phyloP scores from a whole-genome alignment of 2,888 invertebrate genomes.

The Tanaodytes sp. region DNA sequence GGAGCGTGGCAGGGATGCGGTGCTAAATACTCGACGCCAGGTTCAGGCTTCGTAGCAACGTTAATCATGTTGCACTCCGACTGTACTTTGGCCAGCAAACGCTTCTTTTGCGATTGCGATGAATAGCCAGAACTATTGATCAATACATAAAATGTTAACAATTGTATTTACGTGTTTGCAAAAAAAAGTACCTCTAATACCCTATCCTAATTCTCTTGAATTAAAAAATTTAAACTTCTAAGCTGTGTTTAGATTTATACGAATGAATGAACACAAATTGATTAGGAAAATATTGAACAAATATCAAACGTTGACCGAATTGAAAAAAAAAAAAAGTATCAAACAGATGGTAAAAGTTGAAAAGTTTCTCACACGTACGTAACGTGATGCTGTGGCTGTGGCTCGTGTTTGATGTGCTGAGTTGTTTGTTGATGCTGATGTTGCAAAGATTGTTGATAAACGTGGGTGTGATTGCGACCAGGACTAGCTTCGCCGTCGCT shows the following conservation, averaged over 20 bases:
- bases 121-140: slow-evolving; percentile 71
- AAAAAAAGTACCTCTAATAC: too few species aligned
- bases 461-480: slow-evolving; percentile 73
- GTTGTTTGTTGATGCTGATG: slow-evolving; percentile 69
- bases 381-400: slow-evolving; percentile 73
- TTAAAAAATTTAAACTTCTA: too few species aligned
- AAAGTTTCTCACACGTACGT: too few species aligned
- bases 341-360: too few species aligned
- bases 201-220: too few species aligned
- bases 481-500: slow-evolving; percentile 81
- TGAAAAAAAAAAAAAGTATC: too few species aligned
- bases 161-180: background rate
- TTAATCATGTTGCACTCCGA: slow-evolving; percentile 79
- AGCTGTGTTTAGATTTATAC: too few species aligned
- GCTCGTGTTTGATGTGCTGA: slow-evolving; percentile 76
- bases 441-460: slow-evolving; percentile 64
- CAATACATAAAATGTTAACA: too few species aligned
- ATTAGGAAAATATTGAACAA: too few species aligned
- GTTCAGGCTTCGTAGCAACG: slow-evolving; percentile 78
- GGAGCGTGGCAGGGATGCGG: slow-evolving; percentile 73
- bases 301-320: too few species aligned
- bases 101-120: slow-evolving; percentile 90
- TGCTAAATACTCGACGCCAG: slow-evolving; percentile 74
- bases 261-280: too few species aligned
- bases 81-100: slow-evolving; percentile 89